Base-by-base conservation (phyloP, 2,888 invertebrate genomes). In the Slavum lentiscoides region DNA sequence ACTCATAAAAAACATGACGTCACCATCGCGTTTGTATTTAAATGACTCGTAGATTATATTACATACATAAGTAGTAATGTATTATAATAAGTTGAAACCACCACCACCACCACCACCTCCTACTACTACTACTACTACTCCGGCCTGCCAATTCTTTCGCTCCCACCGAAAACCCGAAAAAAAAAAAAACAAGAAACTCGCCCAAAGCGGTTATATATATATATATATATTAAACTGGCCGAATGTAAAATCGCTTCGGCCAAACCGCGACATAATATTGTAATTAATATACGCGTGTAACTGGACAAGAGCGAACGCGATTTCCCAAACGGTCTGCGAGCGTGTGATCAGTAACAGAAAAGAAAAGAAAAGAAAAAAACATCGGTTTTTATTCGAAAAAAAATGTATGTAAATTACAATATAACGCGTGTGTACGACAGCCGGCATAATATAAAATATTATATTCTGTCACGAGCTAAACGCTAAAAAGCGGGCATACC, bases 1-100 rank as follows among this genome's bases (percentile, higher is more conserved):
- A 39, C 21, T 66, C 66, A 55, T 66, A 74, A 66, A 30, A 74
- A 66, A 39, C 58, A 66, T 74, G 66, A 74, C 55, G 39, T 74
- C 74, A 66, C 55, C 55, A 17, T 58, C 21, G 3, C n/a, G 55
- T 64, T 43, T 43, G 43, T 49, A 37, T 37, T 74, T 55, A 66
- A 74, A 66, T 66, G 64, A 66, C 55, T 66, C 3, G 39, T 8
- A 5, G 30, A 30, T 62, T 49, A 49, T 49, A 49, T 49, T 49
- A 49, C 11, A 49, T 30, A 21, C 21, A 55, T 39, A 21, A 39
- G 6, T n/a, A n/a, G n/a, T n/a, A n/a, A n/a, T 21, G 17, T 64
- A 21, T 30, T 30, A 30, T 4, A 64, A 74, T 64, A 37, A 53
- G 49, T 74, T 53, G 17, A 62, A 74, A 23, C 73, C 9, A 49